Evolutionary conservation across 1,140 invertebrate genomes (phyloP).

Genomic region (Idris sp.): DNA sequence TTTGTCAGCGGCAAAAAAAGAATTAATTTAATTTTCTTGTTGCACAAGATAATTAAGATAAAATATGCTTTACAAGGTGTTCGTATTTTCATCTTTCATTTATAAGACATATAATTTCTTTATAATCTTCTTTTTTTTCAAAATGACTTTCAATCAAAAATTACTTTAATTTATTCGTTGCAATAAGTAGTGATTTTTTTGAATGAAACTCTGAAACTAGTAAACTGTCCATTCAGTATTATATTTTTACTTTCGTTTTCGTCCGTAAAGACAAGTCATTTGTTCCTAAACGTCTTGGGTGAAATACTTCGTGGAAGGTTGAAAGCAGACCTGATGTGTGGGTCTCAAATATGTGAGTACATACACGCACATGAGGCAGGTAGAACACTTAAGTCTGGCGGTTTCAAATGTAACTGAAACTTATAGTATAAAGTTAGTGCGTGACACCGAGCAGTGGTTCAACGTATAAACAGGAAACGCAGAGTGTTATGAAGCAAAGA

Average conservation of each 20-base stretch:
- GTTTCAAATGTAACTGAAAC: constrained; percentile 42
- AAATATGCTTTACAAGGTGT: too few relatives aligned
- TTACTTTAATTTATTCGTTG: too few relatives aligned
- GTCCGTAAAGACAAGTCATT: constrained; percentile 7
- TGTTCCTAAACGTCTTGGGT: constrained; percentile 5
- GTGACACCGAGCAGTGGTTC: constrained; percentile 9
- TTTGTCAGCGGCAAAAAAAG: constrained; percentile 1
- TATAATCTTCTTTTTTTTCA: too few relatives aligned
- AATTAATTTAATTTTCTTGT: too few relatives aligned
- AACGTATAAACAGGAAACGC: constrained; percentile 52
- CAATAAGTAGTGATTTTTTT: too few relatives aligned
- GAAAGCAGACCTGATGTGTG: not conserved
- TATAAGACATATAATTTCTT: too few relatives aligned
- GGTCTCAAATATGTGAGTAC: constrained; percentile 2
- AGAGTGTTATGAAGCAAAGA: constrained; percentile 22
- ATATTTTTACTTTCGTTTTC: constrained; percentile 5
- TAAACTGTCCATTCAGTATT: not conserved
- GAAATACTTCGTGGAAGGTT: constrained; percentile 16
- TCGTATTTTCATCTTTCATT: too few relatives aligned
- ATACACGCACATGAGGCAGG: constrained; percentile 21
- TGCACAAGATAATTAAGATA: too few relatives aligned
- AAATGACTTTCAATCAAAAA: too few relatives aligned
- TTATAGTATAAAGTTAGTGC: constrained; percentile 21
- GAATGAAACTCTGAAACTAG: too few relatives aligned
- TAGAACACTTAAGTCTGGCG: constrained; percentile 29